A percentile compares a stretch with the other conserved stretches of the same genome.
These are phyloP conservation scores for Polymixis lichenea DNA, from an alignment of 2,888 invertebrate genomes.

Conservation along the genomic window DNA sequence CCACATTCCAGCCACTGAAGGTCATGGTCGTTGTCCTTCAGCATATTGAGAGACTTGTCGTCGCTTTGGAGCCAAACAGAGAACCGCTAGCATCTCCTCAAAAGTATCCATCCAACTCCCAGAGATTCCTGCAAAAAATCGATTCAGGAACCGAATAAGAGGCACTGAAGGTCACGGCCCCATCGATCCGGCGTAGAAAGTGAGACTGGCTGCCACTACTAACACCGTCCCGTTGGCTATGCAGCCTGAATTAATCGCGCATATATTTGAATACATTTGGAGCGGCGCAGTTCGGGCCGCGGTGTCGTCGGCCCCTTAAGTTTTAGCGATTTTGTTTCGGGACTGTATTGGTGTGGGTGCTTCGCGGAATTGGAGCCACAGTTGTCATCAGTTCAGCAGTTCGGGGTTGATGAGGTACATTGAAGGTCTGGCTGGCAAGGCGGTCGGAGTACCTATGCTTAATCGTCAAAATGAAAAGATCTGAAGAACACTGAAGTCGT, in stretches of 20 bases:
- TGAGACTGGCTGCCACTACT: conserved; percentile 90
- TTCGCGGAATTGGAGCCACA: conserved; percentile 25
- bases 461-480: neutral
- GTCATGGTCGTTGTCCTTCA: conserved; percentile 36
- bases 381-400: conserved; percentile 41
- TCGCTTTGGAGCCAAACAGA: neutral
- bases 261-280: conserved; percentile 90
- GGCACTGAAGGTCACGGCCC: conserved; percentile 90
- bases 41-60: neutral
- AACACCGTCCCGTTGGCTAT: conserved; percentile 90
- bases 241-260: conserved; percentile 91
- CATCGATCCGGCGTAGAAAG: conserved; percentile 90
- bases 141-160: conserved; percentile 86
- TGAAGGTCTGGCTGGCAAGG: conserved; percentile 2
- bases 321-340: conserved; percentile 87
- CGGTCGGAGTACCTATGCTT: neutral
- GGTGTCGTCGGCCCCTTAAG: conserved; percentile 89
- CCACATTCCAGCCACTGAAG: conserved; percentile 20
- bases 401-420: neutral
- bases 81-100: neutral
- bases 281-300: conserved; percentile 85
- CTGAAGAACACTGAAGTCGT: neutral
- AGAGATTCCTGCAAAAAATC: conserved; percentile 77
- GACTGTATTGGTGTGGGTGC: conserved; percentile 55
- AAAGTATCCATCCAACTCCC: conserved; percentile 44